These are phyloP conservation scores for Accipiter virgatus DNA, from an alignment of 2,113 vertebrate genomes.

Conservation along the genomic window DNA sequence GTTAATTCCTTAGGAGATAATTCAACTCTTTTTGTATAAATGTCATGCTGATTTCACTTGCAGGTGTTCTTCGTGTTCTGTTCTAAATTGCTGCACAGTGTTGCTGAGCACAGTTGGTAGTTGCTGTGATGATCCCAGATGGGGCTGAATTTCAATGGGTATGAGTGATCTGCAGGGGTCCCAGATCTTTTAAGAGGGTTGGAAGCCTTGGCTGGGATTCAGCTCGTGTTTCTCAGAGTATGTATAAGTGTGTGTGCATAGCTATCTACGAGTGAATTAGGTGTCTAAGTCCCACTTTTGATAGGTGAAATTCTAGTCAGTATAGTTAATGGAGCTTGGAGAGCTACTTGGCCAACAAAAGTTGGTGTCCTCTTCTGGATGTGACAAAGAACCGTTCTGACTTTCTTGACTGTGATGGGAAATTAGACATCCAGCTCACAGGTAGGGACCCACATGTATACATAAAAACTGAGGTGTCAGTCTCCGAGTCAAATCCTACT, in stretches of 20 bases:
- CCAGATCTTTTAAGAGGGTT: not conserved
- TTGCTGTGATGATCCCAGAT: not conserved
- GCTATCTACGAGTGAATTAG: not conserved
- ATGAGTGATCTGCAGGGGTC: not conserved
- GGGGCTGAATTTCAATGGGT: not conserved
- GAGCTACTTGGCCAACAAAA: not conserved
- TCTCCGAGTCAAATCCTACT: not conserved
- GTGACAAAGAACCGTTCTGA: not conserved
- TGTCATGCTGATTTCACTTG: not conserved
- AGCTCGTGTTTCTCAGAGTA: not conserved
- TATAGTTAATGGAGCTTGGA: not conserved
- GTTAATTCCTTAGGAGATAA: not conserved
- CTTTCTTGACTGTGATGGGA: not conserved
- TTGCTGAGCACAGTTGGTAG: not conserved
- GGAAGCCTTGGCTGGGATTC: not conserved
- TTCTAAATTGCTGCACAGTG: not conserved
- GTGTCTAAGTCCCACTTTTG: not conserved
- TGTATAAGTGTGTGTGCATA: not conserved
- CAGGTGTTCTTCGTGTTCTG: conserved; percentile 1
- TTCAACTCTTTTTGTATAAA: not conserved
- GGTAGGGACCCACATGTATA: not conserved
- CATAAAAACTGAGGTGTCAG: not conserved
- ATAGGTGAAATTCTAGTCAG: not conserved
- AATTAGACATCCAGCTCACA: not conserved
- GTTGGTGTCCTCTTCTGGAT: not conserved